A percentile compares a stretch with the other conserved stretches of the same genome.
Conservation (phyloP, 2,797 vertebrate genomes). For the Dendrocincla tyrannina region DNA sequence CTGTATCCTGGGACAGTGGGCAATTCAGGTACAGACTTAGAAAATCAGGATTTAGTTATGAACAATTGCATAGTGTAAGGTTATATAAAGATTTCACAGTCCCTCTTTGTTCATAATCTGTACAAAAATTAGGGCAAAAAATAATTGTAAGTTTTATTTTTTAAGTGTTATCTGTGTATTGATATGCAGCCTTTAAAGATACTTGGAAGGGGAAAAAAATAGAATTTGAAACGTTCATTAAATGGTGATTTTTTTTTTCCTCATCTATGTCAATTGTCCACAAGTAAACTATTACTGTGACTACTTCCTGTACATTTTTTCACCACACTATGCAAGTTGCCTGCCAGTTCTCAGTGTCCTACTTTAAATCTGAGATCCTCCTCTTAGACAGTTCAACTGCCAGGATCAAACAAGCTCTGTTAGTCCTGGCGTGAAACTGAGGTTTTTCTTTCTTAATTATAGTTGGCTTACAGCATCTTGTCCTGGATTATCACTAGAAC, state of each 20-base stretch:
- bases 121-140: not conserved
- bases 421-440: not conserved
- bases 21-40: not conserved
- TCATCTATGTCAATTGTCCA: not conserved
- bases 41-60: not conserved
- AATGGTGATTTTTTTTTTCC: not conserved
- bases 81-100: not conserved
- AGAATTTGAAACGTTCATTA: not conserved
- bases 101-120: not conserved
- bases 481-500: not conserved
- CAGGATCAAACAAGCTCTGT: not conserved
- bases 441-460: not conserved
- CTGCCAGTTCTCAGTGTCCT: not conserved
- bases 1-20: not conserved
- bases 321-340: not conserved
- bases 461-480: not conserved
- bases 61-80: not conserved
- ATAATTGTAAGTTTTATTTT: not conserved
- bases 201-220: not conserved
- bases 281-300: not conserved
- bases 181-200: not conserved
- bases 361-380: not conserved
- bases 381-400: not conserved
- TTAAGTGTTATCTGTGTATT: not conserved
- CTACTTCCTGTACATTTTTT: not conserved